phyloP scores from a whole-genome alignment of 2,888 invertebrate species.

The Oligia latruncula region DNA sequence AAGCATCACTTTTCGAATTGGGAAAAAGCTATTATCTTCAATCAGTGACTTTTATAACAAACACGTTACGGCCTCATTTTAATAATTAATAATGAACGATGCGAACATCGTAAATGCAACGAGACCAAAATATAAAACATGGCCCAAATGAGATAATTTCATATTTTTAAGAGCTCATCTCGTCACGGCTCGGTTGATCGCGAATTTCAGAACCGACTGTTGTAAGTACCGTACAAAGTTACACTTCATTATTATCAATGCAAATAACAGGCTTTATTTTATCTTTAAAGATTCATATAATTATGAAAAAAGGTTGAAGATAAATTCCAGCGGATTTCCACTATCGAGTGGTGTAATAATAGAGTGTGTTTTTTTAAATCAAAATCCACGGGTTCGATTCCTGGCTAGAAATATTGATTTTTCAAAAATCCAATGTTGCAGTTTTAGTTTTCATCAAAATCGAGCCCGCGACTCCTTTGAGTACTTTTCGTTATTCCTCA shows the following conservation, averaged over 20 bases:
- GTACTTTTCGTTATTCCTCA: too few relatives aligned
- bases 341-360: too few relatives aligned
- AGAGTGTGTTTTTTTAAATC: too few relatives aligned
- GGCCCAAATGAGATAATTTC: constrained; percentile 10
- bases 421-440: too few relatives aligned
- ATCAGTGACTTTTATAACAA: background rate
- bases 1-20: background rate
- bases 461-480: too few relatives aligned
- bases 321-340: background rate
- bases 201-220: constrained; percentile 29
- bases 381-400: too few relatives aligned
- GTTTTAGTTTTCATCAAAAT: too few relatives aligned
- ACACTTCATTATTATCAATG: background rate
- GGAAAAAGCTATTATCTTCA: background rate
- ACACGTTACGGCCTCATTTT: background rate
- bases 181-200: constrained; percentile 33
- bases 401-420: too few relatives aligned
- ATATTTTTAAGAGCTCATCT: constrained; percentile 26
- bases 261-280: background rate
- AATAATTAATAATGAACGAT: constrained; percentile 5
- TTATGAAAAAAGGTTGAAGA: background rate
- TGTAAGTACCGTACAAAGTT: constrained; percentile 5
- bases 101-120: constrained; percentile 11
- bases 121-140: background rate
- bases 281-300: background rate